Evolutionary conservation across 2,888 invertebrate species (phyloP).

Genomic region (Ceriagrion tenellum): DNA sequence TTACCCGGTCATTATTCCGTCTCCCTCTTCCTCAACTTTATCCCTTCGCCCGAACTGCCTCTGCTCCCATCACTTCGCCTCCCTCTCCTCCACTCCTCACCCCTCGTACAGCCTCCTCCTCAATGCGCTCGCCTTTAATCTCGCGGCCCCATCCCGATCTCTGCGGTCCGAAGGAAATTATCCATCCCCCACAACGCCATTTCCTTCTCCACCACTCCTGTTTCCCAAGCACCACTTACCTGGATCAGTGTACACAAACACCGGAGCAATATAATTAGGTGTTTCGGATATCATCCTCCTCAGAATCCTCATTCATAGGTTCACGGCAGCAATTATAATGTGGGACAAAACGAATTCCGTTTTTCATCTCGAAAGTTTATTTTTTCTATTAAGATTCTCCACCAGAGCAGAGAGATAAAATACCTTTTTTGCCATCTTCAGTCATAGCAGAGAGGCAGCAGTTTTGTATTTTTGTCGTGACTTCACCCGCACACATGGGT

Average conservation of each 20-base stretch:
- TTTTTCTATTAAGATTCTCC: background rate
- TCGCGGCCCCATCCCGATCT: background rate
- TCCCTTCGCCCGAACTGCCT: background rate
- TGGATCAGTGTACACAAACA: background rate
- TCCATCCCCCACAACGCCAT: background rate
- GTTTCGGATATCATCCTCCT: conserved; percentile 36
- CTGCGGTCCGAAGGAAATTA: conserved; percentile 49
- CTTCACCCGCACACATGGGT: background rate
- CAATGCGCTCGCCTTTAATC: background rate
- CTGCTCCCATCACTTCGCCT: background rate
- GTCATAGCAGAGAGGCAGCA: background rate
- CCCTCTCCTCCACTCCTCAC: background rate
- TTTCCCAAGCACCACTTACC: background rate
- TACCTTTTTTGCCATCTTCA: background rate
- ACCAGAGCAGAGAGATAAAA: background rate
- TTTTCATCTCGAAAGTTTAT: background rate
- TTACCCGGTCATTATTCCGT: background rate
- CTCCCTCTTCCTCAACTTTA: background rate
- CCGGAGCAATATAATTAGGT: conserved; percentile 48
- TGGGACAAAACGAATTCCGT: conserved; percentile 25
- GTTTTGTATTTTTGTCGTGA: too few species aligned
- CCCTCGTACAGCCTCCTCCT: background rate
- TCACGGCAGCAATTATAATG: background rate
- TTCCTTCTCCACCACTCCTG: background rate
- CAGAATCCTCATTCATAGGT: background rate